Percentiles rank a stretch among this genome's conserved stretches.
phyloP scores from a whole-genome alignment of 2,888 invertebrate genomes.

The Eledone cirrhosa region DNA sequence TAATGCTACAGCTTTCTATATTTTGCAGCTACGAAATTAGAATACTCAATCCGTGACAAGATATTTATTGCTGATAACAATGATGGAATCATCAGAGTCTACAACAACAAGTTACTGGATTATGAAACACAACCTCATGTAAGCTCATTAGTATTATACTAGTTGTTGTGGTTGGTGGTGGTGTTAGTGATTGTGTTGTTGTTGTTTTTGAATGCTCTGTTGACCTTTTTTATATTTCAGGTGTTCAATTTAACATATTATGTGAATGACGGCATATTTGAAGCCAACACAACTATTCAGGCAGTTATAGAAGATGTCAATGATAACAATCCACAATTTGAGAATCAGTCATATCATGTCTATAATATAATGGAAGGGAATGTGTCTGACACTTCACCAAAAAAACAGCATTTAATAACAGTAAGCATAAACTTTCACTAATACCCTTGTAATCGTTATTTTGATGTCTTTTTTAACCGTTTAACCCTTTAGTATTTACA shows the following conservation, averaged over 20 bases:
- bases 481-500: no score
- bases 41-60: constrained; percentile 98
- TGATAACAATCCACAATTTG: constrained; percentile 97
- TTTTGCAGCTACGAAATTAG: constrained; percentile 87
- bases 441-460: no score
- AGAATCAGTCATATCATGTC: constrained; percentile 66
- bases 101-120: constrained; percentile 84
- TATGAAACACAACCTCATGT: constrained; percentile 93
- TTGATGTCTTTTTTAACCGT: no score
- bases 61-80: constrained; percentile 98
- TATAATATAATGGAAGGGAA: constrained; percentile 50
- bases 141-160: constrained; percentile 30
- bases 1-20: no score
- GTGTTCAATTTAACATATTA: constrained; percentile 61
- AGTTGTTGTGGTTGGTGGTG: no score
- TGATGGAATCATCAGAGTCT: constrained; percentile 98
- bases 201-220: no score
- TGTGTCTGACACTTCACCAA: constrained; percentile 35
- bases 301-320: constrained; percentile 84
- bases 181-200: no score
- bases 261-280: constrained; percentile 87
- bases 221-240: constrained; percentile 67
- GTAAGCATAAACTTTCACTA: constrained; percentile 31
- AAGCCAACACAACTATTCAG: constrained; percentile 67
- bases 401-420: constrained; percentile 39